phyloP scores from a whole-genome alignment of 2,888 invertebrate species.

The Andrena flavipes region DNA sequence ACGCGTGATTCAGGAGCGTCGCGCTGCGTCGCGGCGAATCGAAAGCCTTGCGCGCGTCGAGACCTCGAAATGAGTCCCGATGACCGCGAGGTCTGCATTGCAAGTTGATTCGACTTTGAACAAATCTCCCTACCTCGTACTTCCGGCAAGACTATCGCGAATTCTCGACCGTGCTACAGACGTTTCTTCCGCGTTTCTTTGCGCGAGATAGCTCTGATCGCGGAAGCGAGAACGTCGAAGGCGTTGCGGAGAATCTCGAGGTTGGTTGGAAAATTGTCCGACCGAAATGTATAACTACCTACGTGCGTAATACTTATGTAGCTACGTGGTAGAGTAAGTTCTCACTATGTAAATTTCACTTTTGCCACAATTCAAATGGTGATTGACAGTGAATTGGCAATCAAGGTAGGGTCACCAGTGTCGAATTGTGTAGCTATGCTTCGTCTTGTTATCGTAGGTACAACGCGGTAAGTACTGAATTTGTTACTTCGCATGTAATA shows the following conservation, averaged over 20 bases:
- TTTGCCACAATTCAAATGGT: too few relatives aligned
- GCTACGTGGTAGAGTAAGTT: too few relatives aligned
- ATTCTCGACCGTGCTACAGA: background rate
- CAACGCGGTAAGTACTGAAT: too few relatives aligned
- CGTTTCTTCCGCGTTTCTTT: background rate
- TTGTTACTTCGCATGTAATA: too few relatives aligned
- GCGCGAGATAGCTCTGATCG: background rate
- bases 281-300: too few relatives aligned
- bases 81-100: background rate
- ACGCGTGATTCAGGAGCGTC: conserved; percentile 53
- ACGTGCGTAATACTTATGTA: too few relatives aligned
- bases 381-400: too few relatives aligned
- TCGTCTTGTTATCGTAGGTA: too few relatives aligned
- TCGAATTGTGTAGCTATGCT: too few relatives aligned
- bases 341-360: too few relatives aligned
- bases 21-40: background rate
- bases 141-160: background rate
- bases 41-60: conserved; percentile 33
- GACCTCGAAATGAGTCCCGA: conserved; percentile 8
- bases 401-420: too few relatives aligned
- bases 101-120: background rate
- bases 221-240: background rate
- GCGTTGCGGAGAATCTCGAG: background rate
- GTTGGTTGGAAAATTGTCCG: too few relatives aligned
- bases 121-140: background rate